phyloP scores from a whole-genome alignment of 2,113 vertebrate species.

The Empidonax traillii region DNA sequence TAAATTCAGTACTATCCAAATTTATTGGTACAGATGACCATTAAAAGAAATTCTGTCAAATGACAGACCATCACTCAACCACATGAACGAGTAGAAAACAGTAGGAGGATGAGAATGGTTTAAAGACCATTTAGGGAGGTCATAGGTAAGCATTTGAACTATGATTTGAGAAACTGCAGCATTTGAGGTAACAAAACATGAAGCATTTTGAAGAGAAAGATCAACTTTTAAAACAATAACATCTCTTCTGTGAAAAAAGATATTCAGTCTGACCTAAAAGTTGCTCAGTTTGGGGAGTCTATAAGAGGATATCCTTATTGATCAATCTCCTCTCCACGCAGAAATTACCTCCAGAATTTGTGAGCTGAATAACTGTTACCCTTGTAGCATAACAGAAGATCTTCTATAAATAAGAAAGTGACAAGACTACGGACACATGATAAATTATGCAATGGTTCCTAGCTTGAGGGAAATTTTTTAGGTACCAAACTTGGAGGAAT shows the following conservation, averaged over 20 bases:
- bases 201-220: background rate
- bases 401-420: background rate
- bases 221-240: background rate
- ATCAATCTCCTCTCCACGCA: background rate
- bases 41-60: background rate
- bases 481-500: background rate
- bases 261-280: background rate
- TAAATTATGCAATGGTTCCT: background rate
- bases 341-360: background rate
- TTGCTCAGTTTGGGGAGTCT: background rate
- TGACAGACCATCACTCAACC: background rate
- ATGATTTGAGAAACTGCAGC: background rate
- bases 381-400: background rate
- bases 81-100: background rate
- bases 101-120: background rate
- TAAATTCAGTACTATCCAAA: background rate
- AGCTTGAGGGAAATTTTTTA: background rate
- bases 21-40: background rate
- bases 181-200: background rate
- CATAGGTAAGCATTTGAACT: background rate
- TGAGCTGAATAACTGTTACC: background rate
- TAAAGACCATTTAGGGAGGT: background rate
- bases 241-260: background rate
- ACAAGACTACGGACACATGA: background rate
- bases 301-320: background rate